Conservation (phyloP, 1,140 invertebrate species). For the Drosophila suzukii region DNA sequence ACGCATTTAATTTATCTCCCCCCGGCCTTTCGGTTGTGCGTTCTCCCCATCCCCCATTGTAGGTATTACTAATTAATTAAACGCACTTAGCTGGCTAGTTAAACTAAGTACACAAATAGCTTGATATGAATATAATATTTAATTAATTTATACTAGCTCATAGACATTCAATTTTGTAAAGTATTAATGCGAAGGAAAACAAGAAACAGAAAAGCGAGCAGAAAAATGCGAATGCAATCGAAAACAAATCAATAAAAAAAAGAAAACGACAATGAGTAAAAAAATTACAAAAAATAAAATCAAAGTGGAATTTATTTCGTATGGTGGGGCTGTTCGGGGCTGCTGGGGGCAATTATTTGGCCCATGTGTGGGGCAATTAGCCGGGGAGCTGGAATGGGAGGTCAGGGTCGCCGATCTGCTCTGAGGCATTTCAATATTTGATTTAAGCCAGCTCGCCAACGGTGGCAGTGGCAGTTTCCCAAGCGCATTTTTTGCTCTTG, state of each 20-base stretch:
- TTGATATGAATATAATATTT: slow-evolving; percentile 57
- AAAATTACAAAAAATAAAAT: slow-evolving; percentile 43
- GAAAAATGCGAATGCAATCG: slow-evolving; percentile 55
- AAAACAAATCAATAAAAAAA: slow-evolving; percentile 72
- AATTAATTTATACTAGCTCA: slow-evolving; percentile 79
- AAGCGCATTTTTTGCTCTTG: slow-evolving; percentile 70
- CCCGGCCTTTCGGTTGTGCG: slow-evolving; percentile 55
- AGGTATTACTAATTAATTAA: slow-evolving; percentile 75
- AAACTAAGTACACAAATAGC: slow-evolving; percentile 36
- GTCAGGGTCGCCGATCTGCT: slow-evolving; percentile 46
- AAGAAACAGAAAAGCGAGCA: slow-evolving; percentile 45
- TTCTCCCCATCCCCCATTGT: slow-evolving; percentile 26
- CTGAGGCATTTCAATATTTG: slow-evolving; percentile 75
- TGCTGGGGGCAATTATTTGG: slow-evolving; percentile 33
- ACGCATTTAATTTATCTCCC: slow-evolving; percentile 20
- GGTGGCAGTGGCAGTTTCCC: slow-evolving; percentile 63
- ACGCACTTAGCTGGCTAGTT: slow-evolving; percentile 47
- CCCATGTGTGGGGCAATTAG: slow-evolving; percentile 56
- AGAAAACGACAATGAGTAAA: slow-evolving; percentile 47
- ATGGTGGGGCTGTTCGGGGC: neutral
- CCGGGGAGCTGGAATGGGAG: neutral
- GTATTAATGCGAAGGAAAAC: slow-evolving; percentile 70
- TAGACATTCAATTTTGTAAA: slow-evolving; percentile 75
- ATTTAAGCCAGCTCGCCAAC: slow-evolving; percentile 66
- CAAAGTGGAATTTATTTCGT: slow-evolving; percentile 61